Evolutionary conservation across 2,888 invertebrate species (phyloP).

Genomic region (Epinotia nisella): DNA sequence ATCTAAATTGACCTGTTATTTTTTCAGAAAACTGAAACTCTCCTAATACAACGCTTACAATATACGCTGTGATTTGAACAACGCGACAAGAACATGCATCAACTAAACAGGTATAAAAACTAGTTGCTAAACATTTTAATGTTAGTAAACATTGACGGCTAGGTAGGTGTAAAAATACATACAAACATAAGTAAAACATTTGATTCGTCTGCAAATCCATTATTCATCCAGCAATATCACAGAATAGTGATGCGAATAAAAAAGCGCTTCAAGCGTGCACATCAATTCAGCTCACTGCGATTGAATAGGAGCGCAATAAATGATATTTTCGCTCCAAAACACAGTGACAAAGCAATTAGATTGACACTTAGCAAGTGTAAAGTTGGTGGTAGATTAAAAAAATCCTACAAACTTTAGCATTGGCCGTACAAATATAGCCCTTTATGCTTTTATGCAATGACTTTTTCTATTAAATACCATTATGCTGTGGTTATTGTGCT

Average conservation of each 20-base stretch:
- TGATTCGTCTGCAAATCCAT: not conserved
- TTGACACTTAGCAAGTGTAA: slow-evolving; percentile 70
- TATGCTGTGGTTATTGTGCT: slow-evolving; percentile 7
- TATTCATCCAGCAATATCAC: not conserved
- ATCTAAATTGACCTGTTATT: too few species aligned
- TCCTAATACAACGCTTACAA: too few species aligned
- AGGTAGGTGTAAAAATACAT: too few species aligned
- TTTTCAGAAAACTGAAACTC: too few species aligned
- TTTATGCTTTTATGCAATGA: slow-evolving; percentile 49
- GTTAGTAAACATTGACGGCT: too few species aligned
- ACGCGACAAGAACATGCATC: too few species aligned
- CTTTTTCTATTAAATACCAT: slow-evolving; percentile 16
- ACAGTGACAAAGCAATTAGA: slow-evolving; percentile 66
- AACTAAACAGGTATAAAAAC: too few species aligned
- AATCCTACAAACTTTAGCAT: slow-evolving; percentile 24
- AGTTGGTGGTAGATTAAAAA: slow-evolving; percentile 60
- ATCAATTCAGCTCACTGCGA: slow-evolving; percentile 46
- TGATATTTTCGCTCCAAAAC: slow-evolving; percentile 73
- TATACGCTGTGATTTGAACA: too few species aligned
- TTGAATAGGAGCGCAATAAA: slow-evolving; percentile 62
- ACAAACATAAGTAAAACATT: not conserved
- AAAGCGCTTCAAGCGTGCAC: slow-evolving; percentile 54
- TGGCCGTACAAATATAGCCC: slow-evolving; percentile 53
- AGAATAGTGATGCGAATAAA: slow-evolving; percentile 1
- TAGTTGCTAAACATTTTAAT: too few species aligned